Conservation (phyloP, 2,113 vertebrate species). For the Delphinus delphis region DNA sequence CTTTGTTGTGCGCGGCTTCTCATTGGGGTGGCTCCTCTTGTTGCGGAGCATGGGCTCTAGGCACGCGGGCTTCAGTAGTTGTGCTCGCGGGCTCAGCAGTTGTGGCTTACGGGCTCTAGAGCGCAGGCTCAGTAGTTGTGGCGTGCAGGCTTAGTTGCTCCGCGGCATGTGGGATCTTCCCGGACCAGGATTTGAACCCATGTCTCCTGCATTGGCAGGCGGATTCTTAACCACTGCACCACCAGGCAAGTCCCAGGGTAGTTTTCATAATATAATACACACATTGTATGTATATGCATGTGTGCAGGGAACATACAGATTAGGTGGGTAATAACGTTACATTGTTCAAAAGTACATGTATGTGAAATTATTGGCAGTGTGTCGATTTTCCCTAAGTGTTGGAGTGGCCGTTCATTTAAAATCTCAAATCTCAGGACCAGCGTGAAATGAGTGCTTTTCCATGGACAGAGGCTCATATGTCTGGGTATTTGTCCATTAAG, state of each 20-base stretch:
- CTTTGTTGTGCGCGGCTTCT: too few relatives aligned
- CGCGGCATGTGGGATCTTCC: too few relatives aligned
- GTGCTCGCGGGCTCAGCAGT: too few relatives aligned
- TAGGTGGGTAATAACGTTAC: background rate
- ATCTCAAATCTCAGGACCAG: background rate
- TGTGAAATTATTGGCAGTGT: background rate
- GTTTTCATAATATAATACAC: background rate
- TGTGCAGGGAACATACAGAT: background rate
- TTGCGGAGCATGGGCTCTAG: too few relatives aligned
- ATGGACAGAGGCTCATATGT: background rate
- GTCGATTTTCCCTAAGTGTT: background rate
- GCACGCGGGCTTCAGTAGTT: too few relatives aligned
- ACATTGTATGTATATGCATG: background rate
- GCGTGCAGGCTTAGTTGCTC: accelerated
- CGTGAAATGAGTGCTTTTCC: background rate
- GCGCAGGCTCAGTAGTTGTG: too few relatives aligned
- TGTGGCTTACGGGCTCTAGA: too few relatives aligned
- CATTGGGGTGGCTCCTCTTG: too few relatives aligned
- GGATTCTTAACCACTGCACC: too few relatives aligned
- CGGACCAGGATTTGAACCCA: too few relatives aligned
- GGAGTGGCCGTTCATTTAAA: background rate
- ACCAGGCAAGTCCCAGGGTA: too few relatives aligned
- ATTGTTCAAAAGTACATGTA: background rate
- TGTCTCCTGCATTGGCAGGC: too few relatives aligned
- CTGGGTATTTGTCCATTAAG: background rate